Evolutionary conservation across 2,888 invertebrate species (phyloP).

Genomic region (Acleris holmiana): DNA sequence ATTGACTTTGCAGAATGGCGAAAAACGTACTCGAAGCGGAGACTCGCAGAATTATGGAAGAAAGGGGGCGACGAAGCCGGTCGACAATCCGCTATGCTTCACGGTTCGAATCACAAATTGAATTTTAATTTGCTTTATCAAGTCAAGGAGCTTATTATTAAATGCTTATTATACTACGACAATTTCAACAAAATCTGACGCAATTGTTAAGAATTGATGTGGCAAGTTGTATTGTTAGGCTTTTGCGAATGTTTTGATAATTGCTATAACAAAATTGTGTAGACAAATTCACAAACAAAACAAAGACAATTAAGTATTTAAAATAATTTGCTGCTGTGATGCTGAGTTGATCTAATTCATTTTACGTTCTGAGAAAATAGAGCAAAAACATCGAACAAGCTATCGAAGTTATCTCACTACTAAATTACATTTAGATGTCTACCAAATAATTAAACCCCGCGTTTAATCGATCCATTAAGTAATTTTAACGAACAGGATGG

Average conservation of each 20-base stretch:
- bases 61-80: constrained; percentile 76
- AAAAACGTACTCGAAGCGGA: constrained; percentile 63
- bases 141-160: constrained; percentile 79
- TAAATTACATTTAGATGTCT: constrained; percentile 47
- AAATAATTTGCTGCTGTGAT: constrained; percentile 3
- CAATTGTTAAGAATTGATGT: constrained; percentile 60
- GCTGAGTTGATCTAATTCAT: no score
- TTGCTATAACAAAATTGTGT: constrained; percentile 14
- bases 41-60: constrained; percentile 75
- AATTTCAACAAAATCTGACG: constrained; percentile 65
- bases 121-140: constrained; percentile 81
- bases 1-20: constrained; percentile 58
- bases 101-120: constrained; percentile 79
- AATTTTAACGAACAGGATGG: constrained; percentile 76
- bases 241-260: constrained; percentile 37
- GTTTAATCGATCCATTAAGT: constrained; percentile 77
- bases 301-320: background rate
- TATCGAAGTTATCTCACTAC: background rate
- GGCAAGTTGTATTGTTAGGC: constrained; percentile 47
- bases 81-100: constrained; percentile 79
- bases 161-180: constrained; percentile 74
- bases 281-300: background rate
- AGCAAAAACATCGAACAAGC: no score
- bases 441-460: constrained; percentile 65
- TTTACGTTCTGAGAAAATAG: no score